Conservation (phyloP, 2,797 vertebrate genomes). For the Muraenolepis orangiensis region DNA sequence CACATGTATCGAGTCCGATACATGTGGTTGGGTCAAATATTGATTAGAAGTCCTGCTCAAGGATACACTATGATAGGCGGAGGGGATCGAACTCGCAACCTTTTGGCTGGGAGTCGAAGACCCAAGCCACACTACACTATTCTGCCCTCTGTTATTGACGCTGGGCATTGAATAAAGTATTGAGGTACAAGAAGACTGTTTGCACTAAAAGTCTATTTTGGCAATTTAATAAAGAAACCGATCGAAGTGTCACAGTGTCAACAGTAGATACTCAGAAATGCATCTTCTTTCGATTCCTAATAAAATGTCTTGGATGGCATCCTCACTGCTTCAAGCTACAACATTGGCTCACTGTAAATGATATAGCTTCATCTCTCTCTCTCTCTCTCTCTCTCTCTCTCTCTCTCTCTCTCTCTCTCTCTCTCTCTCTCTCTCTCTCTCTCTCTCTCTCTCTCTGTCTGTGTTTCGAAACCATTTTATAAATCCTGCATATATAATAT, state of each 20-base stretch:
- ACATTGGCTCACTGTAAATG: background rate
- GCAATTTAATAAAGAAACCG: background rate
- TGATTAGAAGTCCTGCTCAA: background rate
- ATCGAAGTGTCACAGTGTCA: too few relatives aligned
- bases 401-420: background rate
- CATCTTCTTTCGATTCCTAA: too few relatives aligned
- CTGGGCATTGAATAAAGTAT: background rate
- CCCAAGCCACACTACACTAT: background rate
- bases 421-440: too few relatives aligned
- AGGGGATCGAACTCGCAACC: background rate
- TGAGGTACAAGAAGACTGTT: background rate
- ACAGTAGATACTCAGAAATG: too few relatives aligned
- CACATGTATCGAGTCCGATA: too few relatives aligned
- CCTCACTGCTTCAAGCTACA: too few relatives aligned
- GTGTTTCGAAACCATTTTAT: too few relatives aligned
- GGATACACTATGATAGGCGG: background rate
- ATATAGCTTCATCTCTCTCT: background rate
- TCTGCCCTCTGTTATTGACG: background rate
- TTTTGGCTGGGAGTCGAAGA: background rate
- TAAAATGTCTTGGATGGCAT: too few relatives aligned
- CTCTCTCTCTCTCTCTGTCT: background rate
- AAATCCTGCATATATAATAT: background rate
- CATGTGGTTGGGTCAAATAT: background rate
- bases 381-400: background rate
- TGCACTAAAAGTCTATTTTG: background rate